Evolutionary conservation across 2,797 vertebrate species (phyloP).

Genomic region (Spheniscus humboldti): DNA sequence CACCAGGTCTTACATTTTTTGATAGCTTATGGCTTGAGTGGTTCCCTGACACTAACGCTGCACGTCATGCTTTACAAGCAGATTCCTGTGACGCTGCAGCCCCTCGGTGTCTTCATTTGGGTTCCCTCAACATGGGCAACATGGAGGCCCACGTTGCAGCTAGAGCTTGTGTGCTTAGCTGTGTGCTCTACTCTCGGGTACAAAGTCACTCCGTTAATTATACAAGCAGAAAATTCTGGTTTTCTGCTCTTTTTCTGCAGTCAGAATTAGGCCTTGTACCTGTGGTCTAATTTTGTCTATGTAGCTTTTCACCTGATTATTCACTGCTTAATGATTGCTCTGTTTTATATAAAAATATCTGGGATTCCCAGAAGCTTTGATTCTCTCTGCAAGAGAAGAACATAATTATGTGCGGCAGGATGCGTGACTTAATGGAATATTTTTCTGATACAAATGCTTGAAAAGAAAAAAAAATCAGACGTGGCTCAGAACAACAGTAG

Average conservation of each 20-base stretch:
- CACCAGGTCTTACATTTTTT: neutral
- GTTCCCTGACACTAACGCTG: neutral
- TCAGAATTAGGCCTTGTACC: neutral
- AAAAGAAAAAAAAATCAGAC: neutral
- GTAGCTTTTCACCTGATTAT: neutral
- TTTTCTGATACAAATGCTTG: neutral
- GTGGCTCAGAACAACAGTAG: neutral
- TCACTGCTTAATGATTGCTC: neutral
- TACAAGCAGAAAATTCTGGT: neutral
- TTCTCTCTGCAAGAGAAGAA: neutral
- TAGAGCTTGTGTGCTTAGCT: neutral
- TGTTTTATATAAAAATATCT: neutral
- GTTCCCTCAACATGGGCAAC: neutral
- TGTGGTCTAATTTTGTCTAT: neutral
- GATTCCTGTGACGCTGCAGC: neutral
- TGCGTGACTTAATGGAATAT: neutral
- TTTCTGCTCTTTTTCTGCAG: neutral
- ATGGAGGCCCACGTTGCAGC: neutral
- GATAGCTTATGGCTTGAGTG: fast-evolving
- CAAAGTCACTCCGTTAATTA: neutral
- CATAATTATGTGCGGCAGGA: neutral
- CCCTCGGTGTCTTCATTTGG: neutral
- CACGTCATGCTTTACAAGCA: fast-evolving
- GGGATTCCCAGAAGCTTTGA: neutral
- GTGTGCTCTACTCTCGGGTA: fast-evolving